phyloP scores from a whole-genome alignment of 1,140 invertebrate species.

The Oreohelix idahoensis region DNA sequence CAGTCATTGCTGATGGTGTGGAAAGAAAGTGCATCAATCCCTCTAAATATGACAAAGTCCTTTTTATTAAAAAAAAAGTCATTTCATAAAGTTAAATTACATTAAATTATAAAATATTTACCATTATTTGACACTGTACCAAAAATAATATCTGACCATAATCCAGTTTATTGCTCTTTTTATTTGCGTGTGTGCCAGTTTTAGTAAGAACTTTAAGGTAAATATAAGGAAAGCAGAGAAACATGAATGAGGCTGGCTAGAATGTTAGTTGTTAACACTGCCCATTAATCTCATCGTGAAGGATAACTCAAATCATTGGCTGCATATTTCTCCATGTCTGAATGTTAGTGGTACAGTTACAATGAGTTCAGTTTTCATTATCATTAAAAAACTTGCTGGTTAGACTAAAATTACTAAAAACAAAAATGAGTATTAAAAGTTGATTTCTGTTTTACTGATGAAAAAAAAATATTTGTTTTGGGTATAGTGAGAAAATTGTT shows the following conservation, averaged over 20 bases:
- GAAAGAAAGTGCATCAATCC: background rate
- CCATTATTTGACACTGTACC: background rate
- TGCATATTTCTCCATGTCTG: background rate
- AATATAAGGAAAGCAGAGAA: background rate
- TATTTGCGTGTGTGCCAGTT: background rate
- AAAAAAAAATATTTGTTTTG: too few relatives aligned
- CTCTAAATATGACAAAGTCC: background rate
- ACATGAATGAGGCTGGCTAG: background rate
- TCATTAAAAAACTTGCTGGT: too few relatives aligned
- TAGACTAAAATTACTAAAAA: too few relatives aligned
- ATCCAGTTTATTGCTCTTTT: background rate
- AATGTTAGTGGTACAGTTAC: background rate
- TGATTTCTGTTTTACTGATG: too few relatives aligned
- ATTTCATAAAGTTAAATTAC: background rate
- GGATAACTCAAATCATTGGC: too few relatives aligned
- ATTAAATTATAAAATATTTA: background rate
- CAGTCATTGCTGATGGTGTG: background rate
- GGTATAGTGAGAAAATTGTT: too few relatives aligned
- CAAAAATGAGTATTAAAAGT: too few relatives aligned
- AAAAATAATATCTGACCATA: too few relatives aligned
- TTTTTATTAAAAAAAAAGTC: too few relatives aligned
- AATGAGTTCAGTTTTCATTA: background rate
- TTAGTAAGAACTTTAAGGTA: background rate
- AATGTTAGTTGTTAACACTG: background rate
- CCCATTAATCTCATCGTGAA: background rate